These are phyloP conservation scores for Sylvilagus floridanus DNA, from an alignment of 2,797 vertebrate species.

Conservation along the genomic window DNA sequence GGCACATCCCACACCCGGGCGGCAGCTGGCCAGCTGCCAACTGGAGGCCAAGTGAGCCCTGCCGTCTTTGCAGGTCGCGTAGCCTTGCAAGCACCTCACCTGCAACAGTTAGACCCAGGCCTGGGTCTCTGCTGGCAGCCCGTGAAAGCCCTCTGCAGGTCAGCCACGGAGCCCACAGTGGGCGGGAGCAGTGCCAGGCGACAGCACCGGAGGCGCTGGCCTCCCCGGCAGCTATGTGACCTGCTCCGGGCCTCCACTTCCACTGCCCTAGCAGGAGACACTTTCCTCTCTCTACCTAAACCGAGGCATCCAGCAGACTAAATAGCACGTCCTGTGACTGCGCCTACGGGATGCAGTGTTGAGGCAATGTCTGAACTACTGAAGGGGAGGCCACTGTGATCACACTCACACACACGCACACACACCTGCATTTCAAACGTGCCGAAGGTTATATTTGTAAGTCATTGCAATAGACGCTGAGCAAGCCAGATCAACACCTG, in stretches of 20 bases:
- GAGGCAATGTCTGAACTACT: neutral
- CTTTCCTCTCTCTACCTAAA: neutral
- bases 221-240: neutral
- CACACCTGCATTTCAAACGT: neutral
- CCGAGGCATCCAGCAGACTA: neutral
- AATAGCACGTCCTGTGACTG: neutral
- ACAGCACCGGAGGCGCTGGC: neutral
- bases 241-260: conserved; percentile 19
- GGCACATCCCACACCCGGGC: neutral
- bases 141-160: neutral
- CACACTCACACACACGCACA: neutral
- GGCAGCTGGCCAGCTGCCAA: neutral
- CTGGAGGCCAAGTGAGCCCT: neutral
- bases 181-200: neutral
- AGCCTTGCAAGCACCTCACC: neutral
- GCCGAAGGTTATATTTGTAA: neutral
- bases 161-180: too few relatives aligned
- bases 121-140: conserved; percentile 6
- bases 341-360: too few relatives aligned
- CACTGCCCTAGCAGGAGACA: neutral
- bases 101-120: neutral
- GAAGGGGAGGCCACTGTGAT: neutral
- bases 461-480: neutral
- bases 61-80: neutral
- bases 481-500: neutral